These are phyloP conservation scores for Allobates femoralis DNA, from an alignment of 2,797 vertebrate species.

Conservation along the genomic window DNA sequence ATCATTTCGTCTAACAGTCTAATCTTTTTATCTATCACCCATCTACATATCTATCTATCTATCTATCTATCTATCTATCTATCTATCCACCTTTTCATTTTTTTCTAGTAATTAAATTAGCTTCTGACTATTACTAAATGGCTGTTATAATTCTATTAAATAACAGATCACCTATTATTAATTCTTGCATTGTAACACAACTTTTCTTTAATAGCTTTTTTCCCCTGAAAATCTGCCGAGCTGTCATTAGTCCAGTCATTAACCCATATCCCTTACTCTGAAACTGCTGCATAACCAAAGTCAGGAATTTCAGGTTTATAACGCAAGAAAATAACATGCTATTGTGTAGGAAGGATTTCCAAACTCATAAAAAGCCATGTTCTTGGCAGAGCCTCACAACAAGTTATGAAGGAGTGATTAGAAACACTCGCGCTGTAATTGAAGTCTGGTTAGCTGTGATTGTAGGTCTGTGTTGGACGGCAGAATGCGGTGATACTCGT, in stretches of 20 bases:
- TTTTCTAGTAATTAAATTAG: neutral
- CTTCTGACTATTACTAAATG: neutral
- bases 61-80: neutral
- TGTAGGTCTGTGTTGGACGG: slow-evolving; percentile 77
- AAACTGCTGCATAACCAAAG: slow-evolving; percentile 43
- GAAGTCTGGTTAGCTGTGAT: slow-evolving; percentile 79
- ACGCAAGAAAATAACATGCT: slow-evolving; percentile 63
- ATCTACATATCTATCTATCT: neutral
- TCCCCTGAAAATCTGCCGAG: neutral
- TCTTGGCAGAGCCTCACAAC: slow-evolving; percentile 68
- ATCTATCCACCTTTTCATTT: neutral
- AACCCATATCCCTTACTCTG: slow-evolving; percentile 39
- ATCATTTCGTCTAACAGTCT: neutral
- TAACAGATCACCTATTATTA: slow-evolving; percentile 1
- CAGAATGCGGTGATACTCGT: slow-evolving; percentile 74
- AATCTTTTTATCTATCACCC: neutral
- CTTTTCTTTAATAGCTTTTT: slow-evolving; percentile 15
- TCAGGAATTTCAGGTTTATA: slow-evolving; percentile 58
- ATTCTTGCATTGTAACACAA: slow-evolving; percentile 10
- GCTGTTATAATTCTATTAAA: slow-evolving; percentile 20
- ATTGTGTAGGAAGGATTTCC: slow-evolving; percentile 65
- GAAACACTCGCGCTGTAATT: slow-evolving; percentile 75
- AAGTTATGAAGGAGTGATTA: slow-evolving; percentile 67
- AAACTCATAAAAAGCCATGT: slow-evolving; percentile 67
- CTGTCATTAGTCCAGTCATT: neutral